These are phyloP conservation scores for Ochropleura plecta DNA, from an alignment of 2,888 invertebrate species.

Conservation along the genomic window DNA sequence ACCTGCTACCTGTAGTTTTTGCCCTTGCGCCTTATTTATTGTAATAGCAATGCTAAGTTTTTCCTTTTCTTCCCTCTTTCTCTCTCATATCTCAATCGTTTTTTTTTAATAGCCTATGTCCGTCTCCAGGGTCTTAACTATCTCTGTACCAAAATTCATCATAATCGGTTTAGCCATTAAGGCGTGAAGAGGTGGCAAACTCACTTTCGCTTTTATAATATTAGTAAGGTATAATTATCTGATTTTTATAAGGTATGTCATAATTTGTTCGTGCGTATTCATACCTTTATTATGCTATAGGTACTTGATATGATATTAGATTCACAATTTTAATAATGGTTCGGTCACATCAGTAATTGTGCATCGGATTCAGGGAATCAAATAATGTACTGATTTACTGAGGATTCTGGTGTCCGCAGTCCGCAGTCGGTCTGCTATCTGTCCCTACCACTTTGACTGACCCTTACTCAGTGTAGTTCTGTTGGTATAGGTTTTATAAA, in stretches of 20 bases:
- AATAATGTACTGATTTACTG: neutral
- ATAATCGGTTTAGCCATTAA: too few species aligned
- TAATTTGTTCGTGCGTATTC: neutral
- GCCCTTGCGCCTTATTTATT: too few species aligned
- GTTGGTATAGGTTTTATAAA: neutral
- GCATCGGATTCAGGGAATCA: neutral
- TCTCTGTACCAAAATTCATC: too few species aligned
- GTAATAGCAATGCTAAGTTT: too few species aligned
- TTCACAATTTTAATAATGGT: neutral
- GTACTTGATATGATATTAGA: neutral
- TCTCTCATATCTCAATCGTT: too few species aligned
- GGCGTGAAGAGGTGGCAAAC: too few species aligned
- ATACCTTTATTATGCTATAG: neutral
- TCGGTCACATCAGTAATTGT: neutral
- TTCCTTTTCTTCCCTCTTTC: too few species aligned
- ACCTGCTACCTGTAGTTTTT: too few species aligned
- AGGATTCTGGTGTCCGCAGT: neutral
- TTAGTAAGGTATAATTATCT: neutral
- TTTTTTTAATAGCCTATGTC: too few species aligned
- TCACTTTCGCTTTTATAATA: too few species aligned
- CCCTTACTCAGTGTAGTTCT: neutral
- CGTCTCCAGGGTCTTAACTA: too few species aligned
- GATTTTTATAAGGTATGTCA: neutral
- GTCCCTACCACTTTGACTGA: neutral
- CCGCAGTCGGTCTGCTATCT: neutral